Evolutionary conservation across 2,113 vertebrate genomes (phyloP).

Genomic region (Lates calcarifer): DNA sequence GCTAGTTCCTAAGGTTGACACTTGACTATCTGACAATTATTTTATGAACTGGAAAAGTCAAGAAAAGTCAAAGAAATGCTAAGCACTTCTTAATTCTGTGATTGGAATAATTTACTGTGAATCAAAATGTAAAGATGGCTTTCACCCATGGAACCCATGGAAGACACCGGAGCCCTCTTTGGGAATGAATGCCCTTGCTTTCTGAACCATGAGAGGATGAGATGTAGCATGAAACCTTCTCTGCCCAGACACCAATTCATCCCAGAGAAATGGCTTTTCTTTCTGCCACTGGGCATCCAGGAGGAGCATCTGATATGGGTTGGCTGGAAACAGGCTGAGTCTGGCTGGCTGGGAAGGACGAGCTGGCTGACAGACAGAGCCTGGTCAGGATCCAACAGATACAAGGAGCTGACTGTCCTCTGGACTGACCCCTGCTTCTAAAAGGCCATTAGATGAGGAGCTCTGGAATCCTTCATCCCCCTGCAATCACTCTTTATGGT

Average conservation of each 20-base stretch:
- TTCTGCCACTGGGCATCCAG: constrained; percentile 41
- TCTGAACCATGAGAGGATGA: constrained; percentile 37
- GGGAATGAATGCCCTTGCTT: constrained; percentile 11
- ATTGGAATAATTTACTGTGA: background rate
- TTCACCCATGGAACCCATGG: background rate
- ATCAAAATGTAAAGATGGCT: background rate
- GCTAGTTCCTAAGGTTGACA: background rate
- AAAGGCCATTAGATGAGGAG: constrained; percentile 32
- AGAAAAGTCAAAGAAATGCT: background rate
- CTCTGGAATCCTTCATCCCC: constrained; percentile 8
- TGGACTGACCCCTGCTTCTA: constrained; percentile 17
- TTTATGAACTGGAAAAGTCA: background rate
- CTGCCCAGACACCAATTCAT: constrained; percentile 23
- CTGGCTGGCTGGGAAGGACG: constrained; percentile 42
- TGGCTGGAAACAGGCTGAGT: constrained; percentile 55
- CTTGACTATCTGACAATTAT: background rate
- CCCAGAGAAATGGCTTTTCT: constrained; percentile 26
- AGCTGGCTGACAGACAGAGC: constrained; percentile 60
- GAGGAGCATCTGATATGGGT: constrained; percentile 64
- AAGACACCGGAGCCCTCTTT: background rate
- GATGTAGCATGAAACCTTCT: constrained; percentile 31
- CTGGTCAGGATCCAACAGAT: constrained; percentile 55
- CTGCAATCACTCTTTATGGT: background rate
- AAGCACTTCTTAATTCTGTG: background rate
- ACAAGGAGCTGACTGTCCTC: constrained; percentile 51